phyloP scores from a whole-genome alignment of 2,113 vertebrate species.

The Gallinago media region DNA sequence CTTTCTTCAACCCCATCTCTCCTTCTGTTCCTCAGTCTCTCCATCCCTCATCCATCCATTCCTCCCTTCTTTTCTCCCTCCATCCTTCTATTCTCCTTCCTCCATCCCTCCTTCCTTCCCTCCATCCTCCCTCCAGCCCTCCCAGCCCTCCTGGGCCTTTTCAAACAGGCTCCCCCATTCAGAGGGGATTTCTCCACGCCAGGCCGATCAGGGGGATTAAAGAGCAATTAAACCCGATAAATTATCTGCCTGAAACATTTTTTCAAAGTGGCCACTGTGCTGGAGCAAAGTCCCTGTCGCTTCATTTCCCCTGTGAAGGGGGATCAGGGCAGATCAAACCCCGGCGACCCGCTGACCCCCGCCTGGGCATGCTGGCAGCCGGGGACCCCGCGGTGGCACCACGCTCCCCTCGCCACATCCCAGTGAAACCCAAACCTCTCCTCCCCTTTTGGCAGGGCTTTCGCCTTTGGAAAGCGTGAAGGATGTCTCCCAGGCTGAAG shows the following conservation, averaged over 20 bases:
- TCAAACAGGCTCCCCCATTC: constrained; percentile 80
- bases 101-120: not conserved
- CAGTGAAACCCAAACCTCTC: not conserved
- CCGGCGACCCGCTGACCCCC: not conserved
- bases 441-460: not conserved
- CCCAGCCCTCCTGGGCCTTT: constrained; percentile 54
- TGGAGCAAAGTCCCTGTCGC: constrained; percentile 77
- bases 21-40: not conserved
- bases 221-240: constrained; percentile 88
- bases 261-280: constrained; percentile 81
- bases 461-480: not conserved
- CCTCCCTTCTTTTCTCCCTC: not conserved
- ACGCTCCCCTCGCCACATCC: not conserved
- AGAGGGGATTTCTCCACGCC: constrained; percentile 89
- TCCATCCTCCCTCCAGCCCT: not conserved
- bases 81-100: not conserved
- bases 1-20: not conserved
- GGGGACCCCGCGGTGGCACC: not conserved
- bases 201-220: constrained; percentile 89
- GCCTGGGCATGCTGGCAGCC: not conserved
- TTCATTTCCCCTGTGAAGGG: constrained; percentile 74
- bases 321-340: constrained; percentile 65
- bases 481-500: not conserved
- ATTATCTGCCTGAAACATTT: constrained; percentile 78
- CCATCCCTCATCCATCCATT: not conserved